These are phyloP conservation scores for Microplitis manilae DNA, from an alignment of 2,888 invertebrate species.

Conservation along the genomic window DNA sequence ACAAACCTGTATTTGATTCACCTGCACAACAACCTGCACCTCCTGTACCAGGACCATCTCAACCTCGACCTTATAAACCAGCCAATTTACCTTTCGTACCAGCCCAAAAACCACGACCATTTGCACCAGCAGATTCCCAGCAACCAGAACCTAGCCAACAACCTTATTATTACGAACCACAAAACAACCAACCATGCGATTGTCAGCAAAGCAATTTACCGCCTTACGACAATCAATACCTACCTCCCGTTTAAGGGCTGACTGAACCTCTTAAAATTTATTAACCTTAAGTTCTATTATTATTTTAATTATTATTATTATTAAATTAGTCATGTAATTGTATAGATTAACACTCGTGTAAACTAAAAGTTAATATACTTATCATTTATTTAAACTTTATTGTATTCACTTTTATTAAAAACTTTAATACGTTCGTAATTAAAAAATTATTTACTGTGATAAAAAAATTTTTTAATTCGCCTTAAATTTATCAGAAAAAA, in stretches of 20 bases:
- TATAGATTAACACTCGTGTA: not conserved
- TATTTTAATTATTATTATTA: slow-evolving; percentile 16
- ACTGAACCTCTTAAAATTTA: slow-evolving; percentile 38
- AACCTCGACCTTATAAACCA: not conserved
- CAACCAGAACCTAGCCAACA: not conserved
- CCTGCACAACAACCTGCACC: slow-evolving; percentile 3
- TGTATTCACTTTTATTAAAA: not conserved
- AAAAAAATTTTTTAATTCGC: not conserved
- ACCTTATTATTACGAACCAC: slow-evolving; percentile 37
- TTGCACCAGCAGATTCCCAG: not conserved
- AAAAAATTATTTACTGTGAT: slow-evolving; percentile 13
- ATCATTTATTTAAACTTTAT: not conserved
- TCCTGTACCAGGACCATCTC: not conserved
- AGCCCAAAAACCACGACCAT: not conserved
- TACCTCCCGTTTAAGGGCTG: slow-evolving; percentile 51
- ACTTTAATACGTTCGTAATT: not conserved
- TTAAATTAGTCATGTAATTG: not conserved
- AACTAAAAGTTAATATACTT: not conserved
- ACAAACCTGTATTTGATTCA: not conserved
- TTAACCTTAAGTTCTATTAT: slow-evolving; percentile 8
- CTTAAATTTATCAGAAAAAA: slow-evolving; percentile 5
- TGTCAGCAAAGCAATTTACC: slow-evolving; percentile 59
- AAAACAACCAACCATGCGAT: slow-evolving; percentile 53
- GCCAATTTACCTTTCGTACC: not conserved
- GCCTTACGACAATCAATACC: slow-evolving; percentile 51